A percentile compares a stretch with the other conserved stretches of the same genome.
These are phyloP conservation scores for Gila orcuttii DNA, from an alignment of 2,113 vertebrate species.

Conservation along the genomic window DNA sequence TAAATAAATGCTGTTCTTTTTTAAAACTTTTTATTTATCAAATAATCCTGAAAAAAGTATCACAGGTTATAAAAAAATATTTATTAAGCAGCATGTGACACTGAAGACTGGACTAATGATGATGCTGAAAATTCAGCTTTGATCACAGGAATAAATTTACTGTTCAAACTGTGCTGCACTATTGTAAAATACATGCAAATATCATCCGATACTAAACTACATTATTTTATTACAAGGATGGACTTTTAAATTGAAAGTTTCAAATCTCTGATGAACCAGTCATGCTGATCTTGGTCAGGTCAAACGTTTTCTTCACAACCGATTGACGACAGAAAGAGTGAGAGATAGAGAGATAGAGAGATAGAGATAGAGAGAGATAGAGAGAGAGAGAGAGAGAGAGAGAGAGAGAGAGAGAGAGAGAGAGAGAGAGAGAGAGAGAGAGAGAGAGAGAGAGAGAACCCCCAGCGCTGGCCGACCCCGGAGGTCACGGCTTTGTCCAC, in stretches of 20 bases:
- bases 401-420: slow-evolving; percentile 21
- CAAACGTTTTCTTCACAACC: background rate
- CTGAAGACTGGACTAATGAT: no score
- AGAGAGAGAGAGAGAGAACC: slow-evolving; percentile 25
- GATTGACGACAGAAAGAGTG: slow-evolving; percentile 34
- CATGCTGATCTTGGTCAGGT: background rate
- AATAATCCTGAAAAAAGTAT: no score
- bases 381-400: background rate
- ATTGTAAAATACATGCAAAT: background rate
- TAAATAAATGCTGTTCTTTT: no score
- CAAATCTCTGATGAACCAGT: background rate
- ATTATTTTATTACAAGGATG: background rate
- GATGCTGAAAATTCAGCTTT: no score
- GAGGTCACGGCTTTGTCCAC: slow-evolving; percentile 52
- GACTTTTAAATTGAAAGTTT: background rate
- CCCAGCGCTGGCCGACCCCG: slow-evolving; percentile 44
- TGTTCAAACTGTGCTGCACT: background rate
- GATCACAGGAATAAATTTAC: no score
- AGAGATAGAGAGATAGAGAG: background rate
- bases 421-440: slow-evolving; percentile 21
- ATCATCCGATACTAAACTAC: background rate
- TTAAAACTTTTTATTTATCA: no score
- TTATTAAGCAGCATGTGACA: no score
- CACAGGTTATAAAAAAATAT: no score
- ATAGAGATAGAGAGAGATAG: background rate